Evolutionary conservation across 2,113 vertebrate species (phyloP).

Genomic region (Lanius collurio): DNA sequence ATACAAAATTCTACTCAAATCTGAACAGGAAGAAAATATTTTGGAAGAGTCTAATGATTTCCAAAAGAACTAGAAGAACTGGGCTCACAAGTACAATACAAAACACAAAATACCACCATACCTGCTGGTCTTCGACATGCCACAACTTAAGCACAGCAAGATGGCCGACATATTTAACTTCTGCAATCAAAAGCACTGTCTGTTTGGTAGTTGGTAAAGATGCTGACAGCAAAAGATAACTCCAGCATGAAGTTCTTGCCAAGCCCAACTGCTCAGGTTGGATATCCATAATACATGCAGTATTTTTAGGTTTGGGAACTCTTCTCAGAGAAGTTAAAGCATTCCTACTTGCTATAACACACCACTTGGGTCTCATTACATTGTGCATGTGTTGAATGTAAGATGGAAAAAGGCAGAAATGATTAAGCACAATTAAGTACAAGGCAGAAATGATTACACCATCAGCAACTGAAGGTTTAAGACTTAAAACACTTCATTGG

Average conservation of each 20-base stretch:
- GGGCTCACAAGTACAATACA: neutral
- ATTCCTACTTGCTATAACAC: neutral
- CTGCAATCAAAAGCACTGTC: neutral
- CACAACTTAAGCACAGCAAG: conserved; percentile 78
- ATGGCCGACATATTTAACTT: conserved; percentile 76
- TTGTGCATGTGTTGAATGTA: neutral
- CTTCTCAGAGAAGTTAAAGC: neutral
- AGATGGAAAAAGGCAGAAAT: conserved; percentile 55
- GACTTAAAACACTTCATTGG: conserved; percentile 64
- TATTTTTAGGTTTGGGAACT: neutral
- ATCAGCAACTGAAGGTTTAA: conserved; percentile 67
- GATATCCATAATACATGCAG: conserved; percentile 39
- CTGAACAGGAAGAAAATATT: neutral
- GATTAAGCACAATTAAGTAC: conserved; percentile 18
- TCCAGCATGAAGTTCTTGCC: neutral
- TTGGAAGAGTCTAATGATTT: neutral
- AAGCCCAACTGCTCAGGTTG: neutral
- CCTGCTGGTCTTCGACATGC: conserved; percentile 73
- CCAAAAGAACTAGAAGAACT: neutral
- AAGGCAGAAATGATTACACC: conserved; percentile 59
- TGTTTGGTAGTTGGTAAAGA: neutral
- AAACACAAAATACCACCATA: conserved; percentile 31
- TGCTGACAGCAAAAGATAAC: neutral
- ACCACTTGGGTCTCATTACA: neutral
- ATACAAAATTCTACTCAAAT: neutral